These are phyloP conservation scores for Hapalemur alaotrensis DNA, from an alignment of 2,797 vertebrate species.

Conservation along the genomic window DNA sequence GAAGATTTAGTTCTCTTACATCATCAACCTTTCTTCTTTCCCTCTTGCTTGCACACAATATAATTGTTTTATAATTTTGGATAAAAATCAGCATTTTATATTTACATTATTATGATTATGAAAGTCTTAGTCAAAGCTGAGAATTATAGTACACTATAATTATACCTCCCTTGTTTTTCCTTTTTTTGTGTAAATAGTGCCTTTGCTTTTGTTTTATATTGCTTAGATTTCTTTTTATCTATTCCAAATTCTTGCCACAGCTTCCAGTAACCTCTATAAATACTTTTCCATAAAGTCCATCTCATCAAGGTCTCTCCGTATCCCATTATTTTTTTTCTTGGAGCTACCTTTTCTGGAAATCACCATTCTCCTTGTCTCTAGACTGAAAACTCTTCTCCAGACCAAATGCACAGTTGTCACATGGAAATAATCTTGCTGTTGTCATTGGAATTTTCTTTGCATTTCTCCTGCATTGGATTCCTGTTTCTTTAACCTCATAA, in stretches of 20 bases:
- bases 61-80: neutral
- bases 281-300: neutral
- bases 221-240: neutral
- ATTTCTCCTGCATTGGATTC: neutral
- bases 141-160: neutral
- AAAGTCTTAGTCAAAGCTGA: neutral
- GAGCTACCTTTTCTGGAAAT: neutral
- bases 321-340: neutral
- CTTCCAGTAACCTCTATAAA: neutral
- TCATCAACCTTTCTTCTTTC: neutral
- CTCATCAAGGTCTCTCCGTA: neutral
- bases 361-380: neutral
- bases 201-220: neutral
- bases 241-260: neutral
- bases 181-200: neutral
- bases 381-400: neutral
- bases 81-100: neutral
- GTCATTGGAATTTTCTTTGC: neutral
- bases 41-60: neutral
- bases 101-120: neutral
- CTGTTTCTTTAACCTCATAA: neutral
- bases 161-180: neutral
- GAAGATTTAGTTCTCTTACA: neutral
- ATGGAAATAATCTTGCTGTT: neutral
- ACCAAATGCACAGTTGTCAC: neutral